Conservation (phyloP, 2,888 invertebrate genomes). For the Meta bourneti region DNA sequence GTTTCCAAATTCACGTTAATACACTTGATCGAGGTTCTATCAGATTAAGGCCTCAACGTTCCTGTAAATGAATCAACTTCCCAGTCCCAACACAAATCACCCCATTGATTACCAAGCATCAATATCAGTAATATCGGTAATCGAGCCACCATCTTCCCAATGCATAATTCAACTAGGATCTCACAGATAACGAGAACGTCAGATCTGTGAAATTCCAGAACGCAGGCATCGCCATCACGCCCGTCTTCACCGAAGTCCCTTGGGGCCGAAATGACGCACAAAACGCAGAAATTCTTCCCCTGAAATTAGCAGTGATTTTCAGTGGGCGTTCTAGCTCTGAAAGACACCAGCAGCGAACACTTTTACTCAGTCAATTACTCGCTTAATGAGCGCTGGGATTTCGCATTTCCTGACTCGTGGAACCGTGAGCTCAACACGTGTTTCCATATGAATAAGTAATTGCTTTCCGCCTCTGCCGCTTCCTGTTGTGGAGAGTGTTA, state of each 20-base stretch:
- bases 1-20: too few species aligned
- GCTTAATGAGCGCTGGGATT: conserved; percentile 61
- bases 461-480: conserved; percentile 47
- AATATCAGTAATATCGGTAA: neutral
- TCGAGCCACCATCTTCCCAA: neutral
- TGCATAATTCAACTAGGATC: neutral
- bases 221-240: too few species aligned
- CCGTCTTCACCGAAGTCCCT: neutral
- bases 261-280: neutral
- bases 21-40: too few species aligned
- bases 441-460: conserved; percentile 67
- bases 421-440: conserved; percentile 51
- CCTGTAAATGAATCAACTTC: too few species aligned
- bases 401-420: conserved; percentile 48
- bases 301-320: conserved; percentile 65
- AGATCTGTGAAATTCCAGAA: too few species aligned
- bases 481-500: conserved; percentile 29
- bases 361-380: conserved; percentile 58
- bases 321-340: conserved; percentile 12
- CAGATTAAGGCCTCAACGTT: too few species aligned
- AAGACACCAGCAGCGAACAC: conserved; percentile 42
- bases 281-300: neutral
- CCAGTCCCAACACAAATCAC: neutral
- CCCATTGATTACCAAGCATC: neutral
- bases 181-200: too few species aligned